Evolutionary conservation across 2,888 invertebrate genomes (phyloP).

Genomic region (Eilema sororculum): DNA sequence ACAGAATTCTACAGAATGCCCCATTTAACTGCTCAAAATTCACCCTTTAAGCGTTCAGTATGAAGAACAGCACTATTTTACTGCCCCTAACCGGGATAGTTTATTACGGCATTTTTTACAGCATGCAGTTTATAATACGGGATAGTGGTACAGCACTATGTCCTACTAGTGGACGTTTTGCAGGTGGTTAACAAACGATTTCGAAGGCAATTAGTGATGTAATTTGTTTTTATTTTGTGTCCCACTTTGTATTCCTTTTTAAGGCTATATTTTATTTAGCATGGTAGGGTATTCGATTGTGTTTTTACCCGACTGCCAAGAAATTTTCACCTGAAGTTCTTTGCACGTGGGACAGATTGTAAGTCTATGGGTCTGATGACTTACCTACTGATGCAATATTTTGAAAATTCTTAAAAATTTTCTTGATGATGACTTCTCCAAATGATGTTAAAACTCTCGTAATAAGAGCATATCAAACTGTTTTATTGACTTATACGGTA

Average conservation of each 20-base stretch:
- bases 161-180: neutral
- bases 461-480: too few species aligned
- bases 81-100: slow-evolving; percentile 32
- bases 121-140: slow-evolving; percentile 43
- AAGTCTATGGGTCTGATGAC: too few species aligned
- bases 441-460: too few species aligned
- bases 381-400: too few species aligned
- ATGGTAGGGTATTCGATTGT: too few species aligned
- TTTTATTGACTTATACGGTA: too few species aligned
- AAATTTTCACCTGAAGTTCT: too few species aligned
- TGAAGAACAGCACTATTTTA: slow-evolving; percentile 42
- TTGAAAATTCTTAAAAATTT: too few species aligned
- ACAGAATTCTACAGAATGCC: slow-evolving; percentile 39
- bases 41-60: slow-evolving; percentile 35
- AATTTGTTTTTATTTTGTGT: neutral
- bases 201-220: slow-evolving; percentile 3
- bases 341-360: too few species aligned
- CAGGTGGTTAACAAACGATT: neutral
- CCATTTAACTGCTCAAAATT: slow-evolving; percentile 46
- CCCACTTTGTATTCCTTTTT: neutral
- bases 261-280: neutral
- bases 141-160: neutral
- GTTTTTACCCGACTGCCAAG: too few species aligned
- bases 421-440: too few species aligned
- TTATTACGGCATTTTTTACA: slow-evolving; percentile 50